These are phyloP conservation scores for Esperia sulphurella DNA, from an alignment of 2,888 invertebrate species.

Conservation along the genomic window DNA sequence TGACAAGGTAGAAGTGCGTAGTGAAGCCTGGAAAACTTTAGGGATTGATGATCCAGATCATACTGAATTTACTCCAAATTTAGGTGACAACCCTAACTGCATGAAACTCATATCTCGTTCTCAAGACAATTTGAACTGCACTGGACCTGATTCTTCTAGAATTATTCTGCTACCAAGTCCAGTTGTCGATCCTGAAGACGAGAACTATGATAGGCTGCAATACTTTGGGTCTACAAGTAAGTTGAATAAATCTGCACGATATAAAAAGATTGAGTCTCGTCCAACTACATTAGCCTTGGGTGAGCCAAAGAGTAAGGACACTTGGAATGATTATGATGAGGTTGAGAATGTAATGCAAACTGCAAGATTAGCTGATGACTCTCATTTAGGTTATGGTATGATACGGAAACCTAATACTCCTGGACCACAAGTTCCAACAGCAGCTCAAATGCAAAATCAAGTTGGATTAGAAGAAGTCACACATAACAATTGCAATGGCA, in stretches of 20 bases:
- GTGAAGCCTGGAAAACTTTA: slow-evolving; percentile 89
- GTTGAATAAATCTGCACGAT: slow-evolving; percentile 80
- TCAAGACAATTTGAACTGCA: slow-evolving; percentile 66
- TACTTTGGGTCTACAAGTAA: slow-evolving; percentile 89
- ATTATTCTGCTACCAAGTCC: slow-evolving; percentile 76
- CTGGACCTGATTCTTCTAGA: slow-evolving; percentile 72
- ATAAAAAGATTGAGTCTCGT: slow-evolving; percentile 84
- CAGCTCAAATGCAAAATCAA: slow-evolving; percentile 70
- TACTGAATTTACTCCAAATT: slow-evolving; percentile 79
- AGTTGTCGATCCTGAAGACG: slow-evolving; percentile 71
- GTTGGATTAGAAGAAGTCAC: slow-evolving; percentile 75
- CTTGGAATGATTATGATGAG: slow-evolving; percentile 88
- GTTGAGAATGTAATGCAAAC: slow-evolving; percentile 84
- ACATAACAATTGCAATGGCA: slow-evolving; percentile 86
- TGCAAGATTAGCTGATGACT: slow-evolving; percentile 87
- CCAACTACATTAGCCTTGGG: slow-evolving; percentile 74
- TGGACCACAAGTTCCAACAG: slow-evolving; percentile 73
- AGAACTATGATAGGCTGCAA: slow-evolving; percentile 88
- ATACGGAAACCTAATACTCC: slow-evolving; percentile 83
- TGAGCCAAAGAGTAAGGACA: slow-evolving; percentile 67
- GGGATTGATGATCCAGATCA: slow-evolving; percentile 87
- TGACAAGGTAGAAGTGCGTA: slow-evolving; percentile 87
- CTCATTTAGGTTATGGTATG: slow-evolving; percentile 88
- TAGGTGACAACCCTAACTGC: slow-evolving; percentile 66
- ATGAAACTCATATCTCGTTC: slow-evolving; percentile 74